phyloP scores from a whole-genome alignment of 2,888 invertebrate species.

The Microctonus brassicae region DNA sequence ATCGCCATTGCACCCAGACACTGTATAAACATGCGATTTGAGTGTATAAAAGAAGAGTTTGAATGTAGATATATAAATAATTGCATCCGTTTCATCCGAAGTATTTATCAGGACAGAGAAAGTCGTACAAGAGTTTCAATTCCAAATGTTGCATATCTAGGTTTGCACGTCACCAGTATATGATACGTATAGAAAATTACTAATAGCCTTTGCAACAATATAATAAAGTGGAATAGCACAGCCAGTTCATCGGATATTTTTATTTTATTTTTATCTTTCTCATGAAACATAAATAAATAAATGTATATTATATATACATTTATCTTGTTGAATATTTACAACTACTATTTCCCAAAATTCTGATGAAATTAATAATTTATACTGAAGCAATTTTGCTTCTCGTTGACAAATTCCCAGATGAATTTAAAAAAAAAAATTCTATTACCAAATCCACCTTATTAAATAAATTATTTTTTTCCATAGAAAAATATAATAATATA shows the following conservation, averaged over 20 bases:
- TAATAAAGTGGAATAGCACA: neutral
- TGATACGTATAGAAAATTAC: slow-evolving; percentile 12
- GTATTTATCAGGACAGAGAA: slow-evolving; percentile 36
- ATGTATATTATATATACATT: neutral
- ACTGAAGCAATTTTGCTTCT: neutral
- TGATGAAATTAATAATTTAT: neutral
- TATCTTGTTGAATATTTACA: too few species aligned
- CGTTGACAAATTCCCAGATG: neutral
- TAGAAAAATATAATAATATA: neutral
- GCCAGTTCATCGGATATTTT: neutral
- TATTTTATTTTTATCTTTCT: neutral
- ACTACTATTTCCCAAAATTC: neutral
- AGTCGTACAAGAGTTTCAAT: slow-evolving; percentile 39
- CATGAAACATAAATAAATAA: neutral
- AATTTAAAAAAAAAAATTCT: too few species aligned
- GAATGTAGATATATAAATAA: neutral
- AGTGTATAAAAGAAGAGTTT: too few species aligned
- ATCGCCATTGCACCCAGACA: too few species aligned
- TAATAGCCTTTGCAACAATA: slow-evolving; percentile 4
- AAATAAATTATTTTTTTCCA: neutral
- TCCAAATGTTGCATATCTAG: slow-evolving; percentile 24
- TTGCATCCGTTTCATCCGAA: slow-evolving; percentile 6
- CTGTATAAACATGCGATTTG: too few species aligned
- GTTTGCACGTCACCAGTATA: neutral
- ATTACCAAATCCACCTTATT: too few species aligned